Percentiles rank a stretch among this genome's conserved stretches.
phyloP scores from a whole-genome alignment of 2,113 vertebrate genomes.

The Piliocolobus tephrosceles region DNA sequence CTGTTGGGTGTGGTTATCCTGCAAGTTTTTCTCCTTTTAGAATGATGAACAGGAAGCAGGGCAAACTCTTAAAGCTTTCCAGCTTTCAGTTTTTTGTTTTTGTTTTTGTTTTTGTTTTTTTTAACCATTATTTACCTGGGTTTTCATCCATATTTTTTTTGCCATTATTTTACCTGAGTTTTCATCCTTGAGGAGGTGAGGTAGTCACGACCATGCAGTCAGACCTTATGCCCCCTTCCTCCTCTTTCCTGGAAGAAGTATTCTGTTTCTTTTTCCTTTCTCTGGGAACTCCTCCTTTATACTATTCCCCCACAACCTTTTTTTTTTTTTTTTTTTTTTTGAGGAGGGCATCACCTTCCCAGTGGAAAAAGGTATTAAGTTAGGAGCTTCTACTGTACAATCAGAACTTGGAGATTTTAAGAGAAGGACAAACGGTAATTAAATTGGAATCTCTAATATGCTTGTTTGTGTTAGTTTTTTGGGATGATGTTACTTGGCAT shows the following conservation, averaged over 20 bases:
- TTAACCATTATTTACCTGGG: neutral
- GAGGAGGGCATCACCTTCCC: neutral
- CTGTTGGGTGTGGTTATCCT: neutral
- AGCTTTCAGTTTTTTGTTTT: neutral
- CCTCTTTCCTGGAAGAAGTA: neutral
- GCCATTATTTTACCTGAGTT: neutral
- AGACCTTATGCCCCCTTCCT: neutral
- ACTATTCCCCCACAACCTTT: no score
- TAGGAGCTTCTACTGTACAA: neutral
- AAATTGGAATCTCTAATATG: conserved; percentile 4
- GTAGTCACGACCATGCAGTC: neutral
- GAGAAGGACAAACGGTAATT: conserved; percentile 28
- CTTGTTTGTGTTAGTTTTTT: conserved; percentile 4
- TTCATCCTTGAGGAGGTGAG: neutral
- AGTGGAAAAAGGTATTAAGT: neutral
- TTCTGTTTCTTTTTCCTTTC: neutral
- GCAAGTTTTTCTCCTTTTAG: neutral
- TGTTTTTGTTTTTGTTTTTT: no score
- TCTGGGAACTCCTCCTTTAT: neutral
- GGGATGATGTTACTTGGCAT: conserved; percentile 3
- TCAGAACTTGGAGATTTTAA: conserved; percentile 46
- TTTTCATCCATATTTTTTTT: neutral
- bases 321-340: neutral
- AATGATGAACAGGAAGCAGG: neutral
- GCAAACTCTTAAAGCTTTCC: neutral